These are phyloP conservation scores for Dromius quadrimaculatus DNA, from an alignment of 2,888 invertebrate species.

Conservation along the genomic window DNA sequence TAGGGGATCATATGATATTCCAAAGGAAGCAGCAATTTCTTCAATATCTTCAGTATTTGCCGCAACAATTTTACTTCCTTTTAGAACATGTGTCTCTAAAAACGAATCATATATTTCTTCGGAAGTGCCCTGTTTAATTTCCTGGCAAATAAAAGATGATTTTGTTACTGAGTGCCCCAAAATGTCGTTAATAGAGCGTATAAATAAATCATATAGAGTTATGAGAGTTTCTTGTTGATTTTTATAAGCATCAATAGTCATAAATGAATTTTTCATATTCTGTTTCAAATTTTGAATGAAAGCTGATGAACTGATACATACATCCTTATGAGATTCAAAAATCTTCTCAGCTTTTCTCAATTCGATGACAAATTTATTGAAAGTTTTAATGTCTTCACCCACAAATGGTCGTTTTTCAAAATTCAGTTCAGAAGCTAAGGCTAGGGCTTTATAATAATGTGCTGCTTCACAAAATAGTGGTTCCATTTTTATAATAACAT, in stretches of 20 bases:
- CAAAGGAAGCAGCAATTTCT: constrained; percentile 30
- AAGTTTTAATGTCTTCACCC: constrained; percentile 18
- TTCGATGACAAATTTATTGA: constrained; percentile 33
- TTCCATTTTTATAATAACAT: constrained; percentile 57
- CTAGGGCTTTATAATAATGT: constrained; percentile 59
- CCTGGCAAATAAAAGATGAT: constrained; percentile 43
- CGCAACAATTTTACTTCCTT: constrained; percentile 6
- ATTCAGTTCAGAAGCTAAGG: constrained; percentile 45
- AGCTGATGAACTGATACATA: constrained; percentile 49
- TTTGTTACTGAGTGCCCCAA: constrained; percentile 53
- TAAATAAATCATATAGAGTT: constrained; percentile 53
- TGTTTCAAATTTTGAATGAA: constrained; percentile 54
- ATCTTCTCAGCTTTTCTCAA: constrained; percentile 51
- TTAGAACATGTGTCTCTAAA: constrained; percentile 16
- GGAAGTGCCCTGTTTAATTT: constrained; percentile 44
- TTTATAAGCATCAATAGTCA: constrained; percentile 56
- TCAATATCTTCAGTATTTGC: constrained; percentile 32
- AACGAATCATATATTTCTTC: constrained; percentile 50
- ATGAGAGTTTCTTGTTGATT: constrained; percentile 54
- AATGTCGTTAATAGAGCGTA: constrained; percentile 53
- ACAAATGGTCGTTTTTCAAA: constrained; percentile 31
- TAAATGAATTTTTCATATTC: constrained; percentile 52
- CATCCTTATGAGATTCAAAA: constrained; percentile 50
- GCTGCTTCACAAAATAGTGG: constrained; percentile 58
- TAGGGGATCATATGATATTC: constrained; percentile 20